Conservation (phyloP, 2,113 vertebrate genomes). For the Myotis davidii region DNA sequence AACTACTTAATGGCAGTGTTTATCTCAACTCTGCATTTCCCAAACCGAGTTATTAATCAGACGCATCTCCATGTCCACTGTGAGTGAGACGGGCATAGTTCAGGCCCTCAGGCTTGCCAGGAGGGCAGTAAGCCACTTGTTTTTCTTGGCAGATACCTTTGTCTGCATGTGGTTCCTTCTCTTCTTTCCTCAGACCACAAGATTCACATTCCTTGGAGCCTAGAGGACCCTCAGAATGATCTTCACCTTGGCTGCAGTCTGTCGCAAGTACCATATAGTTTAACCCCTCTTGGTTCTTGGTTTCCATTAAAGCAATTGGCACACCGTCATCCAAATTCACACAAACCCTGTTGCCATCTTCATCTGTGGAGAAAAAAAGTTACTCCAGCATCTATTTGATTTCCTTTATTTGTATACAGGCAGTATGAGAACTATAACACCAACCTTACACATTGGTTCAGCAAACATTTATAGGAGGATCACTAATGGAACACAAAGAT, state of each 20-base stretch:
- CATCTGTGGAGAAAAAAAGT: slow-evolving; percentile 46
- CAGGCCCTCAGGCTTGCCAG: slow-evolving; percentile 48
- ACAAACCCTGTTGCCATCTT: slow-evolving; percentile 52
- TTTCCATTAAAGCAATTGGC: slow-evolving; percentile 75
- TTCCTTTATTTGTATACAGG: neutral
- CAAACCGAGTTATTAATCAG: slow-evolving; percentile 49
- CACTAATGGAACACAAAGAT: neutral
- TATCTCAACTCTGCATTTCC: slow-evolving; percentile 1
- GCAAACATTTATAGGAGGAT: neutral
- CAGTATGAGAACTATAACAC: neutral
- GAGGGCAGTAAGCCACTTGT: slow-evolving; percentile 52
- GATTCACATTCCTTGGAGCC: slow-evolving; percentile 58
- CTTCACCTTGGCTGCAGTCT: slow-evolving; percentile 62
- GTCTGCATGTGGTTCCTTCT: slow-evolving; percentile 62
- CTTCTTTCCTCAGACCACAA: slow-evolving; percentile 61
- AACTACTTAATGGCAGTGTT: neutral
- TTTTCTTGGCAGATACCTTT: slow-evolving; percentile 71
- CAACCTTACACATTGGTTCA: neutral
- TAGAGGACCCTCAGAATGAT: slow-evolving; percentile 61
- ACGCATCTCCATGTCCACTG: slow-evolving; percentile 56
- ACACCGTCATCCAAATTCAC: slow-evolving; percentile 61
- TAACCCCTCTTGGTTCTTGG: slow-evolving; percentile 83
- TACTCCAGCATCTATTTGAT: neutral
- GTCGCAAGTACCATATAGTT: slow-evolving; percentile 83
- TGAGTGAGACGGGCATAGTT: slow-evolving; percentile 74